These are phyloP conservation scores for western clawed frog (Xenopus tropicalis) DNA, from an alignment of 2,113 vertebrate species.

Conservation along the genomic window UCB_Xtro_10.0 CM004450.2:34925001-34925500, in stretches of 20 bases:
- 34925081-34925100: not conserved
- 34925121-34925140: slow-evolving; percentile 50
- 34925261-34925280: slow-evolving; percentile 57
- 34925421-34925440: no score
- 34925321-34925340: no score
- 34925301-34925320: no score
- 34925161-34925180: slow-evolving; percentile 68
- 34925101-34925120: not conserved
- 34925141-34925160: slow-evolving; percentile 67
- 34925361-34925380: no score
- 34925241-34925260: slow-evolving; percentile 62
- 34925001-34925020: slow-evolving; percentile 74
- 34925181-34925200: slow-evolving; percentile 62
- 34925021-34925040: slow-evolving; percentile 69
- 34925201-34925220: slow-evolving; percentile 64
- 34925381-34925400: no score
- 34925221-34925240: slow-evolving; percentile 63
- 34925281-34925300: not conserved
- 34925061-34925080: not conserved
- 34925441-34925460: no score
- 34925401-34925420: no score
- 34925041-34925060: slow-evolving; percentile 66
- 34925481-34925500: no score
- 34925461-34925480: no score
- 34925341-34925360: no score